phyloP scores from a whole-genome alignment of 1,140 invertebrate species.

The Drosophila santomea region DNA sequence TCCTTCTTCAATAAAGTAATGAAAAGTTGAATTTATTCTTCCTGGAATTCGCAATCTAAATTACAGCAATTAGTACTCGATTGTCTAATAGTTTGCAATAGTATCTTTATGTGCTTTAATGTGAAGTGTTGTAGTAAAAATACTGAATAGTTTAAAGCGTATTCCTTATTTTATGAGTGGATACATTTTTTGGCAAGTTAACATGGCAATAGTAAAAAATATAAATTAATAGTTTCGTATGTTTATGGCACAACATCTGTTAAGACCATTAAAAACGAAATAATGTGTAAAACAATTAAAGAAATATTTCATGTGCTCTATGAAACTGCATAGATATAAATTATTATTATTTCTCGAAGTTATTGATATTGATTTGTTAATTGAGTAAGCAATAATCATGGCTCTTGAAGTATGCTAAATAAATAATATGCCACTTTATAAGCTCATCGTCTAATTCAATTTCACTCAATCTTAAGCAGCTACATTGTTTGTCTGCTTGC shows the following conservation, averaged over 20 bases:
- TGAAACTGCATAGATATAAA: neutral
- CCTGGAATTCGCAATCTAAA: conserved; percentile 10
- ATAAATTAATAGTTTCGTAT: neutral
- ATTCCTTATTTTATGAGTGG: neutral
- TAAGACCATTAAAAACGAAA: neutral
- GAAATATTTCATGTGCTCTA: neutral
- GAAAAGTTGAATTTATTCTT: neutral
- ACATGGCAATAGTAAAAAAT: neutral
- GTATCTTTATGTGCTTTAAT: neutral
- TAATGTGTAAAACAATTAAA: neutral
- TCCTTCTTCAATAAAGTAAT: neutral
- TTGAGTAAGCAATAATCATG: neutral
- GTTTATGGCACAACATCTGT: neutral
- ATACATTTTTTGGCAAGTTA: neutral
- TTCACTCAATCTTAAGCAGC: conserved; percentile 26
- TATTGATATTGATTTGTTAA: conserved; percentile 5
- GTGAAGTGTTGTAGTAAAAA: neutral
- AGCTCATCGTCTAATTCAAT: conserved; percentile 26
- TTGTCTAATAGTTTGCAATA: neutral
- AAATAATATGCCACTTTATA: neutral
- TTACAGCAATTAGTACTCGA: neutral
- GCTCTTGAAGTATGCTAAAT: neutral
- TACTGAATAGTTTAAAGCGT: neutral
- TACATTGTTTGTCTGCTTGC: conserved; percentile 32
- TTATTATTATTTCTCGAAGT: neutral